These are phyloP conservation scores for Lampris megalopsis DNA, from an alignment of 2,113 vertebrate genomes.

Conservation along the genomic window DNA sequence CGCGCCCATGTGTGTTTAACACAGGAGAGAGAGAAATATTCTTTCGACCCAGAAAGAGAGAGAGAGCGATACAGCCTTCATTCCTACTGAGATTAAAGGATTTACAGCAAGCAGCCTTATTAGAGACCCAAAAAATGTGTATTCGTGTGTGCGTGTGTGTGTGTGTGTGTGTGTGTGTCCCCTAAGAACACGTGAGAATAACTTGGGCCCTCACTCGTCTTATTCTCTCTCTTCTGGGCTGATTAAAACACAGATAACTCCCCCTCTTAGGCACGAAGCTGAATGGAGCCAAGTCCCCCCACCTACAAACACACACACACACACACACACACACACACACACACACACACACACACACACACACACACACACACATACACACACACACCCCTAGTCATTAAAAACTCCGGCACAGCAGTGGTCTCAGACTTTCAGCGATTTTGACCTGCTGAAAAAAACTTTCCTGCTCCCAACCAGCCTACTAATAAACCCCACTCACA, in stretches of 20 bases:
- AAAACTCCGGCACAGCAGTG: slow-evolving; percentile 38
- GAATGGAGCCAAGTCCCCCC: slow-evolving; percentile 39
- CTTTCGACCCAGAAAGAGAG: slow-evolving; percentile 53
- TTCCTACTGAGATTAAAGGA: slow-evolving; percentile 74
- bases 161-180: slow-evolving; percentile 7
- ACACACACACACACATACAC: slow-evolving; percentile 5
- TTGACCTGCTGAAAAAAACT: slow-evolving; percentile 23
- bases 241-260: slow-evolving; percentile 69
- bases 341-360: slow-evolving; percentile 11
- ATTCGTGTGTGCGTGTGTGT: neutral
- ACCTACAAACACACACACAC: slow-evolving; percentile 14
- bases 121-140: slow-evolving; percentile 35
- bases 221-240: slow-evolving; percentile 43
- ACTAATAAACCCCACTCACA: slow-evolving; percentile 1
- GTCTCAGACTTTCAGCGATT: neutral
- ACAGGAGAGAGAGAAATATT: slow-evolving; percentile 13
- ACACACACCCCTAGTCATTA: slow-evolving; percentile 28
- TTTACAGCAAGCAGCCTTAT: slow-evolving; percentile 66
- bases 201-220: slow-evolving; percentile 27
- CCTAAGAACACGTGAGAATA: neutral
- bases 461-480: neutral
- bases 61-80: slow-evolving; percentile 63
- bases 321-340: slow-evolving; percentile 19
- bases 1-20: too few species aligned
- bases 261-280: slow-evolving; percentile 33